Conservation (phyloP, 1,140 invertebrate genomes). For the Danaus plexippus region DNA sequence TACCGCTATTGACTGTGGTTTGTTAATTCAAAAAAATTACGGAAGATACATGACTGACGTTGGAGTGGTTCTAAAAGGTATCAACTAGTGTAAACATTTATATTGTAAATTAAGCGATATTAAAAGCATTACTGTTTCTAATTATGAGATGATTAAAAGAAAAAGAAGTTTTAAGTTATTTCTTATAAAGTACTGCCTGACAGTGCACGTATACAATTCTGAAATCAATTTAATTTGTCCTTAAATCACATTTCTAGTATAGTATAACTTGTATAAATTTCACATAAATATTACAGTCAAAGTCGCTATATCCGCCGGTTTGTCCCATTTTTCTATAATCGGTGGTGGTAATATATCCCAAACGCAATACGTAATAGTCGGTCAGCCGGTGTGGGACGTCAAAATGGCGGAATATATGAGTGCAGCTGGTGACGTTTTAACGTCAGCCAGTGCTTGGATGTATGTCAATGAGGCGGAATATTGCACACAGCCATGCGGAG, state of each 20-base stretch:
- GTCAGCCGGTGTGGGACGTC: slow-evolving; percentile 75
- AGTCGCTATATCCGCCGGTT: slow-evolving; percentile 75
- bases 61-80: slow-evolving; percentile 72
- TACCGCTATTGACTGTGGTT: slow-evolving; percentile 74
- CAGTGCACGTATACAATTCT: no score
- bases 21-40: slow-evolving; percentile 76
- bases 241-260: no score
- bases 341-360: slow-evolving; percentile 59
- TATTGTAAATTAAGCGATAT: not conserved
- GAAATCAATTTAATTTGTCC: no score
- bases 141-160: no score
- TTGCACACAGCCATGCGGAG: slow-evolving; percentile 31
- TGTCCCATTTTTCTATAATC: slow-evolving; percentile 73
- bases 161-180: no score
- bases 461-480: slow-evolving; percentile 61
- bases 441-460: slow-evolving; percentile 60
- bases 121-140: no score
- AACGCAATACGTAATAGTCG: slow-evolving; percentile 74
- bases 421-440: slow-evolving; percentile 63
- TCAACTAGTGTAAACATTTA: slow-evolving; percentile 1
- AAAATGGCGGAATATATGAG: slow-evolving; percentile 69
- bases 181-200: no score
- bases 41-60: slow-evolving; percentile 75
- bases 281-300: slow-evolving; percentile 64
- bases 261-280: not conserved